Evolutionary conservation across 1,140 invertebrate species (phyloP).

Genomic region (Pemphigus obesinymphae): DNA sequence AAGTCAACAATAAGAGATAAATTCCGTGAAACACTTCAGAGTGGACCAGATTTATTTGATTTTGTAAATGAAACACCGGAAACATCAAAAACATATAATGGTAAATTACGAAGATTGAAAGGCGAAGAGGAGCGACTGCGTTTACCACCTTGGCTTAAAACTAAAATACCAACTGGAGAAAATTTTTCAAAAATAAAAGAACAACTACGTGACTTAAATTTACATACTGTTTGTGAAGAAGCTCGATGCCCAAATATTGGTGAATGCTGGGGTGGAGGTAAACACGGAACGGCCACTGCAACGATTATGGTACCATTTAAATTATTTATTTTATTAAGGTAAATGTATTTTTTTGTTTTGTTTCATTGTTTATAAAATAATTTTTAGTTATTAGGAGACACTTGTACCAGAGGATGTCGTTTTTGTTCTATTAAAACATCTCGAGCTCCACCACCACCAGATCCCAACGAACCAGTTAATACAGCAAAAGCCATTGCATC

Average conservation of each 20-base stretch:
- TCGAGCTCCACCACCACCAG: conserved; percentile 79
- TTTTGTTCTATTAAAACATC: conserved; percentile 99
- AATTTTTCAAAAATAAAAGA: conserved; percentile 83
- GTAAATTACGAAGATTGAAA: conserved; percentile 78
- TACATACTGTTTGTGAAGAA: conserved; percentile 98
- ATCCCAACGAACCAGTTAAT: conserved; percentile 86
- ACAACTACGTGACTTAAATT: conserved; percentile 78
- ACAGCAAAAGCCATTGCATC: conserved; percentile 86
- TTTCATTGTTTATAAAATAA: background rate
- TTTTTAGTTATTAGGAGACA: conserved; percentile 81
- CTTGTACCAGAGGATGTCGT: conserved; percentile 85
- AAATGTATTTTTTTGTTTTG: background rate
- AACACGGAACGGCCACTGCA: conserved; percentile 78
- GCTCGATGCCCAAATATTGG: conserved; percentile 98
- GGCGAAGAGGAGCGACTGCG: conserved; percentile 75
- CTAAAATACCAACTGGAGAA: conserved; percentile 83
- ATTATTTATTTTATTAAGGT: background rate
- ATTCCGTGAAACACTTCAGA: conserved; percentile 56
- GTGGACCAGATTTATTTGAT: conserved; percentile 61
- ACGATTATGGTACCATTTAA: conserved; percentile 74
- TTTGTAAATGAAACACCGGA: conserved; percentile 51
- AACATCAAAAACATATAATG: conserved; percentile 61
- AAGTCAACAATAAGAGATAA: conserved; percentile 47
- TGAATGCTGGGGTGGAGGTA: conserved; percentile 97
- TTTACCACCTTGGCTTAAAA: conserved; percentile 95